Conservation (phyloP, 2,888 invertebrate genomes). For the Cerceris ruficornis region DNA sequence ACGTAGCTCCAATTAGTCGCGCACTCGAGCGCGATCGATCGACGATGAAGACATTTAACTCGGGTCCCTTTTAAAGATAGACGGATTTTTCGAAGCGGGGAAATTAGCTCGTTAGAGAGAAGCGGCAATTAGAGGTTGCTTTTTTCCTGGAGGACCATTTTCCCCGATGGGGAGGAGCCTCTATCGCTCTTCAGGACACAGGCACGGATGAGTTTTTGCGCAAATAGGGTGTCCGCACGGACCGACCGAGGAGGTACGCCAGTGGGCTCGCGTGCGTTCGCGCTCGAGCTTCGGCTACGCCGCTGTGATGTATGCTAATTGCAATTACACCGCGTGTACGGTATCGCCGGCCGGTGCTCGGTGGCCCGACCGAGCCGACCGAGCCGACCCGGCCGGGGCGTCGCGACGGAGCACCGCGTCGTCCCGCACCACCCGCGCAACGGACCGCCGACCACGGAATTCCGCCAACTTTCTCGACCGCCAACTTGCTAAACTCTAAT, state of each 20-base stretch:
- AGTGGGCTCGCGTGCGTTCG: conserved; percentile 70
- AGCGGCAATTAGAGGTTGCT: conserved; percentile 16
- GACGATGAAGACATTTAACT: conserved; percentile 15
- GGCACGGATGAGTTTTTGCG: conserved; percentile 1
- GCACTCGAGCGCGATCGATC: background rate
- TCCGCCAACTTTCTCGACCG: conserved; percentile 66
- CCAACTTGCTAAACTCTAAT: conserved; percentile 75
- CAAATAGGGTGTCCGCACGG: background rate
- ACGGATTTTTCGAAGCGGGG: background rate
- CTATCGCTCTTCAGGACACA: conserved; percentile 7
- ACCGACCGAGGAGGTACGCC: conserved; percentile 47
- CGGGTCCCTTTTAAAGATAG: background rate
- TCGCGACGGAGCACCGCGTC: conserved; percentile 31
- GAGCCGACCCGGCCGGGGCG: conserved; percentile 29
- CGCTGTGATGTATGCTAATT: conserved; percentile 79
- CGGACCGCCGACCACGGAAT: conserved; percentile 61
- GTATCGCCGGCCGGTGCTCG: conserved; percentile 60
- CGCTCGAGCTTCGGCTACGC: conserved; percentile 56
- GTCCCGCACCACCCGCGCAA: conserved; percentile 45
- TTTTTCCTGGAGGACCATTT: background rate
- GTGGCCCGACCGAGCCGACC: conserved; percentile 9
- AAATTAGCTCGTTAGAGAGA: conserved; percentile 15
- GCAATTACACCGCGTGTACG: conserved; percentile 78
- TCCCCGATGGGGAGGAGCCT: background rate
- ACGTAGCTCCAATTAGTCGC: conserved; percentile 1